Evolutionary conservation across 2,797 vertebrate species (phyloP), one percentile per base, ranked within the genome.

Genomic region (Channa striata): DNA sequence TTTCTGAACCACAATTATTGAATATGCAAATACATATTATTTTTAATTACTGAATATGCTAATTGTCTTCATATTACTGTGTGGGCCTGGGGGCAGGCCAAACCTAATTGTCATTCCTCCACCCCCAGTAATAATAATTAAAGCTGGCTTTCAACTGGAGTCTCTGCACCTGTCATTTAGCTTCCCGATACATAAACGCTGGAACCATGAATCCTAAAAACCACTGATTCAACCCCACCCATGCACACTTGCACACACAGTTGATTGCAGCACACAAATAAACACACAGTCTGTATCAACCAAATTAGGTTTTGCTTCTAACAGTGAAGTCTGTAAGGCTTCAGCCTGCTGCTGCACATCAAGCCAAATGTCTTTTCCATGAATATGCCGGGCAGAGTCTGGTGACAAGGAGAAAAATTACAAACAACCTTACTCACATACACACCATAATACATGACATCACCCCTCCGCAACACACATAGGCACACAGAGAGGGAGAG

Each of bases 11-110:
- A 36, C 12, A 65, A 20, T 86, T 90, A 84, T 71, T 90, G 69
- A 87, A 90, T 85, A 90, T 92, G 87, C 87, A 88, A 86, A 87
- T 86, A 40, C 16, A 57, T 66, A 74, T 72, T 66, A 50, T 77
- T 80, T 74, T 75, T 82, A 91, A 88, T 89, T 81, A 87, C 78
- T 74, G 48, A 71, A 77, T 83, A 91, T 90, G 87, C 78, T 19
- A 91, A 92, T 90, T 46, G 23, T 30, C 70, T 47, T 54, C 59
- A 78, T 77, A 86, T 85, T 72, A 77, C 49, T 58, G 33, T 8
- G 36, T 47, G 63, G 75, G 77, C 91, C 88, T 53, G 73, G 83
- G 82, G 91, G 82, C 51, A 75, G 78, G 87, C 61, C 81, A 82
- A 80, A 81, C 62, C 72, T 75, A 85, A 91, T 91, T 89, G 72